Percentiles rank a stretch among this genome's conserved stretches.
phyloP scores from a whole-genome alignment of 1,140 invertebrate genomes.

The Zaprionus africanus region DNA sequence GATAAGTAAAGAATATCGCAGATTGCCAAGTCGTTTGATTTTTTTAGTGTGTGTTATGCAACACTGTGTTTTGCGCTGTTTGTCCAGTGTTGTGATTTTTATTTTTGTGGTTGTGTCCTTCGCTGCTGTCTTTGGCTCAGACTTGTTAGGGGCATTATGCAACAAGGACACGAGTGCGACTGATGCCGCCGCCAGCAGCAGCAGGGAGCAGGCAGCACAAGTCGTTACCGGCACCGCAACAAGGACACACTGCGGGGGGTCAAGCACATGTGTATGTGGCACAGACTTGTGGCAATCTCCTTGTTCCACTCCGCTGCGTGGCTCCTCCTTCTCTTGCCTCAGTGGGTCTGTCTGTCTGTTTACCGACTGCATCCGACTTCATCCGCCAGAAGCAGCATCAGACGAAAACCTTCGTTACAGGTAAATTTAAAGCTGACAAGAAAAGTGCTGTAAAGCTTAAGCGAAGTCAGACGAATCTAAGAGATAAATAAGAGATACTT shows the following conservation, averaged over 20 bases:
- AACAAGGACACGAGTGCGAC: slow-evolving; percentile 7
- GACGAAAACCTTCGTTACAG: slow-evolving; percentile 54
- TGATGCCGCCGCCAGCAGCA: slow-evolving; percentile 11
- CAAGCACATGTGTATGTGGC: not conserved
- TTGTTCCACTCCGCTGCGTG: slow-evolving; percentile 4
- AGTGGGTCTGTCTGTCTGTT: not conserved
- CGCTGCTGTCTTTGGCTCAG: slow-evolving; percentile 57
- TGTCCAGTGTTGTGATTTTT: slow-evolving; percentile 30
- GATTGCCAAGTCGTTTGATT: not conserved
- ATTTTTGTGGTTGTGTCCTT: slow-evolving; percentile 46
- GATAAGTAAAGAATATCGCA: not conserved
- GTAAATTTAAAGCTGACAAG: slow-evolving; percentile 49
- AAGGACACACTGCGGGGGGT: slow-evolving; percentile 37
- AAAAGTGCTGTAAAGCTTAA: not conserved
- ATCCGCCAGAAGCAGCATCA: slow-evolving; percentile 20
- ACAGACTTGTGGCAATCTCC: slow-evolving; percentile 6
- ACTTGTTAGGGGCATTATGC: slow-evolving; percentile 15
- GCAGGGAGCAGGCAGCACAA: slow-evolving; percentile 5
- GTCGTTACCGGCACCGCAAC: slow-evolving; percentile 38
- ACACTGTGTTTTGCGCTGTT: slow-evolving; percentile 35
- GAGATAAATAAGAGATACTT: too few relatives aligned
- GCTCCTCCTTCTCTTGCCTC: not conserved
- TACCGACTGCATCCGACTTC: not conserved
- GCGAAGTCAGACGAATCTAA: too few relatives aligned
- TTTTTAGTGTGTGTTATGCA: not conserved